A percentile compares a stretch with the other conserved stretches of the same genome.
phyloP scores from a whole-genome alignment of 2,113 vertebrate species.

The Hippocampus comes region DNA sequence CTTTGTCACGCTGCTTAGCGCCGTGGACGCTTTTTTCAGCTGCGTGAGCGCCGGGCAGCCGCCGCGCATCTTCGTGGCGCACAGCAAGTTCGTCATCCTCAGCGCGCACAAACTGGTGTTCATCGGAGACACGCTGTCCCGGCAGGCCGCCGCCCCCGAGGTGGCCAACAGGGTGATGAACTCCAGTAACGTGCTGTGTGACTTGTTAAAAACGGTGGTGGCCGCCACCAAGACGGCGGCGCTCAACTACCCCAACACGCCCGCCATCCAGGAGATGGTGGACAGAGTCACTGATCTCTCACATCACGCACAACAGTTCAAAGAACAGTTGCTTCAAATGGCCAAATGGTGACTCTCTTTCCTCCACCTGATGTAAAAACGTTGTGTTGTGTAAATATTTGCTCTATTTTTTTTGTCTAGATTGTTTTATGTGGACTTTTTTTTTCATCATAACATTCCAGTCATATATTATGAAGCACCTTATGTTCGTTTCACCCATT shows the following conservation, averaged over 20 bases:
- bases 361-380: conserved; percentile 59
- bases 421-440: conserved; percentile 67
- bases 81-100: conserved; percentile 95
- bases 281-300: conserved; percentile 87
- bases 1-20: conserved; percentile 86
- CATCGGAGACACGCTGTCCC: conserved; percentile 88
- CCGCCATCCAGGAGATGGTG: conserved; percentile 89
- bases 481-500: conserved; percentile 55
- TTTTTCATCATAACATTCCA: conserved; percentile 64
- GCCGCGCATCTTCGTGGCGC: conserved; percentile 91
- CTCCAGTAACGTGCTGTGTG: conserved; percentile 90
- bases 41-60: conserved; percentile 86
- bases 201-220: conserved; percentile 89
- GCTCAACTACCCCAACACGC: conserved; percentile 86
- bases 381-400: conserved; percentile 67
- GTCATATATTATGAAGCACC: conserved; percentile 66
- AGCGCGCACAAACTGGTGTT: conserved; percentile 98
- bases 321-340: conserved; percentile 85
- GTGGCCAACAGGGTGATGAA: conserved; percentile 87
- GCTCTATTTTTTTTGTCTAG: conserved; percentile 71
- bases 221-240: conserved; percentile 87
- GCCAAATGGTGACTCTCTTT: conserved; percentile 72
- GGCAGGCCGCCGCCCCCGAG: conserved; percentile 82
- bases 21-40: conserved; percentile 89
- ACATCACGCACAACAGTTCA: conserved; percentile 84